Evolutionary conservation across 37 sponge, comb jelly and placozoan genomes (phyloP).

Genomic region (Hexactinellida sp.): DNA sequence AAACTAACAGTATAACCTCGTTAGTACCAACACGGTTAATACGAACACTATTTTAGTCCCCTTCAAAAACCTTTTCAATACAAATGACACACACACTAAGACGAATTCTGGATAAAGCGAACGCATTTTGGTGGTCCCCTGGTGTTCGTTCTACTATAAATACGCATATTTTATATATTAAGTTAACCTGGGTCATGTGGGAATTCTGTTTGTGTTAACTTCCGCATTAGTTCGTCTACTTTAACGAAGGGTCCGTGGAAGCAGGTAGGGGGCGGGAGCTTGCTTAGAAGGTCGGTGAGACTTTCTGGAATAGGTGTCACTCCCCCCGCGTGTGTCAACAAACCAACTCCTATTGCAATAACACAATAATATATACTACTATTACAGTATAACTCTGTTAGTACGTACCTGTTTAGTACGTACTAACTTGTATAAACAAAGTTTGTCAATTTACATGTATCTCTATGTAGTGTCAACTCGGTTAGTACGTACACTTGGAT

Average conservation of each 20-base stretch:
- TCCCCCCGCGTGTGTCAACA: conserved; percentile 63
- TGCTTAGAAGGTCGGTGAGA: conserved; percentile 38
- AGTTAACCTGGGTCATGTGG: background rate
- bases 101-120: no score
- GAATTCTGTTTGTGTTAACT: conserved; percentile 24
- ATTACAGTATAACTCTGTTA: no score
- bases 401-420: background rate
- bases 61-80: background rate
- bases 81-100: no score
- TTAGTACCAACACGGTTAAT: background rate
- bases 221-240: conserved; percentile 53
- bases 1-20: background rate
- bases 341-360: conserved; percentile 48
- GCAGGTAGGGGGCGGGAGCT: conserved; percentile 75
- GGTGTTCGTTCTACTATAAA: no score
- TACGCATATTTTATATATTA: no score
- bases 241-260: conserved; percentile 88
- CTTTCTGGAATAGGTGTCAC: conserved; percentile 63
- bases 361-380: background rate
- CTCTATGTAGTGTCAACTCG: no score
- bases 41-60: background rate
- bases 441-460: no score
- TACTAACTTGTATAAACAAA: no score
- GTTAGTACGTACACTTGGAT: no score
- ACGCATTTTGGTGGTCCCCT: no score